phyloP scores from a whole-genome alignment of 2,888 invertebrate genomes.

The Altica lythri region DNA sequence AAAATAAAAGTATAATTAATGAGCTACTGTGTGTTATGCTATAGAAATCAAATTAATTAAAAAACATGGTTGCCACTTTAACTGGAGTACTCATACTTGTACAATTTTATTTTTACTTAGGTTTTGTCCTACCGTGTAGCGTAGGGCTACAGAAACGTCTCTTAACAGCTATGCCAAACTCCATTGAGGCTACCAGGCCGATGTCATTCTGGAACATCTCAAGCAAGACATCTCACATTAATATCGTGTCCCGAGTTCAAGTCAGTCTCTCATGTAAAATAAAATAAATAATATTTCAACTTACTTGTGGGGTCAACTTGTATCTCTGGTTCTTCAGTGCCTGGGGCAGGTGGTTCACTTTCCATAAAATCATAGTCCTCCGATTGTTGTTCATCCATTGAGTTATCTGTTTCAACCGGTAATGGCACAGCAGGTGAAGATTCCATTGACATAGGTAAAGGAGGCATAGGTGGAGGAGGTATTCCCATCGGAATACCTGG shows the following conservation, averaged over 20 bases:
- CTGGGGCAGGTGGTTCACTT: conserved; percentile 54
- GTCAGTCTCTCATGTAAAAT: conserved; percentile 20
- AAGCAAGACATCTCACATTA: conserved; percentile 60
- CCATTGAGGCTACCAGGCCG: conserved; percentile 54
- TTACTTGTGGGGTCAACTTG: conserved; percentile 31
- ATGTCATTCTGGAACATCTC: conserved; percentile 60
- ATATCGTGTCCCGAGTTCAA: conserved; percentile 51
- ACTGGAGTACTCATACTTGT: conserved; percentile 53
- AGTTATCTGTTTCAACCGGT: conserved; percentile 14
- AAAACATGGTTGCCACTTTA: too few relatives aligned
- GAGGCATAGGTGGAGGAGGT: conserved; percentile 25
- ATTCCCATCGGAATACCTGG: conserved; percentile 20
- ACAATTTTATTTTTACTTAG: conserved; percentile 47
- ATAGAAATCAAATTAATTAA: too few relatives aligned
- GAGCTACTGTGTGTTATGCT: too few relatives aligned
- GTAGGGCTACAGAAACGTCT: conserved; percentile 48
- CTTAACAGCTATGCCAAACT: conserved; percentile 51
- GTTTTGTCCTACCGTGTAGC: conserved; percentile 58
- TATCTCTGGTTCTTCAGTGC: conserved; percentile 48
- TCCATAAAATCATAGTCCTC: conserved; percentile 27
- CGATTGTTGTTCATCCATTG: conserved; percentile 18
- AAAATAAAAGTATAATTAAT: too few relatives aligned
- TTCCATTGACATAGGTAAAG: conserved; percentile 17
- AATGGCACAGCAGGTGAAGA: conserved; percentile 7
- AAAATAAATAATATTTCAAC: conserved; percentile 10